A percentile compares a stretch with the other conserved stretches of the same genome.
Conservation (phyloP, 2,888 invertebrate species). For the Druceiella hillmani region DNA sequence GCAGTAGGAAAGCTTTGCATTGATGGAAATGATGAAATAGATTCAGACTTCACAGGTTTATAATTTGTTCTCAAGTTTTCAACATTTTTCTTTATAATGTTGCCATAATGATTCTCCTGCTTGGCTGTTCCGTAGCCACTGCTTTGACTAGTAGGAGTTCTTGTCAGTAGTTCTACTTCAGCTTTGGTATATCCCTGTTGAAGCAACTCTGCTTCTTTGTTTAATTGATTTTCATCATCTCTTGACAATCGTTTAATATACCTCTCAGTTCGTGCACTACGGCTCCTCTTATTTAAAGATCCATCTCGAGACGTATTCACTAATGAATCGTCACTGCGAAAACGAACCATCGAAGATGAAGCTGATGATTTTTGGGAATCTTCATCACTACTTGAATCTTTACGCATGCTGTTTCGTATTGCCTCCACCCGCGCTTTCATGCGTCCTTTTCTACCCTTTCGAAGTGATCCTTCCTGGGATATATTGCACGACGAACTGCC, state of each 20-base stretch:
- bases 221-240: slow-evolving; percentile 58
- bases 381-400: slow-evolving; percentile 66
- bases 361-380: slow-evolving; percentile 62
- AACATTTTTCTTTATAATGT: slow-evolving; percentile 33
- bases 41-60: slow-evolving; percentile 44
- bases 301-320: slow-evolving; percentile 52
- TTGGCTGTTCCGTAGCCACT: slow-evolving; percentile 47
- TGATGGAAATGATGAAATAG: slow-evolving; percentile 49
- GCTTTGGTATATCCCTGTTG: slow-evolving; percentile 48
- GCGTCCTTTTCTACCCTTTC: slow-evolving; percentile 52
- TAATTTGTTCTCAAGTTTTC: slow-evolving; percentile 34
- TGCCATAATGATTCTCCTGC: slow-evolving; percentile 45
- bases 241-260: slow-evolving; percentile 70
- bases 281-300: slow-evolving; percentile 57
- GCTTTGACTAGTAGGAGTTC: slow-evolving; percentile 50
- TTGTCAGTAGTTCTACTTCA: slow-evolving; percentile 49
- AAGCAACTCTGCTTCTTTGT: slow-evolving; percentile 49
- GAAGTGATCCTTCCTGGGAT: slow-evolving; percentile 47
- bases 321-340: slow-evolving; percentile 65
- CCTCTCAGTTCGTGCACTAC: slow-evolving; percentile 74
- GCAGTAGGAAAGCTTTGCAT: slow-evolving; percentile 50
- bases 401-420: slow-evolving; percentile 54
- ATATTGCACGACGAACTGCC: slow-evolving; percentile 39
- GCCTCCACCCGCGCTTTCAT: slow-evolving; percentile 65
- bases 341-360: slow-evolving; percentile 59